These are phyloP conservation scores for Colaptes auratus DNA, from an alignment of 2,113 vertebrate genomes.

Conservation along the genomic window DNA sequence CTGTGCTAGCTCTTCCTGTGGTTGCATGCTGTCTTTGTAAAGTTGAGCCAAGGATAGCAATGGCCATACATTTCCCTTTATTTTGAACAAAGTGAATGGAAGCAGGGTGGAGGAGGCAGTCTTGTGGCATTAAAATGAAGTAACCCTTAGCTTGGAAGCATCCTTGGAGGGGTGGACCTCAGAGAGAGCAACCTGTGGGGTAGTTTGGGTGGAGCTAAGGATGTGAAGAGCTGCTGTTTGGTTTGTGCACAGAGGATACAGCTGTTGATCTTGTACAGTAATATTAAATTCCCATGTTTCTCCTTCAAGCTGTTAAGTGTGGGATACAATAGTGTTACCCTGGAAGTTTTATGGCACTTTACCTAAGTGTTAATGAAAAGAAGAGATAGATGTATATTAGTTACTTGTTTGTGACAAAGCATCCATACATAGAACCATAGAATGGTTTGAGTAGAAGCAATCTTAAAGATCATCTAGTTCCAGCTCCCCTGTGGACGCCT, in stretches of 20 bases:
- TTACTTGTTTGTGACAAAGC: neutral
- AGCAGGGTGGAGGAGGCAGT: neutral
- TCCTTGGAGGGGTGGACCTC: neutral
- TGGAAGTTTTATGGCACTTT: neutral
- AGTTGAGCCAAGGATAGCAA: neutral
- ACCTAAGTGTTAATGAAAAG: neutral
- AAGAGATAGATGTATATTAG: neutral
- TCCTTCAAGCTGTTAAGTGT: neutral
- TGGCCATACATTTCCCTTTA: neutral
- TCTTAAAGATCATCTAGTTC: too few species aligned
- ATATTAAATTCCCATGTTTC: neutral
- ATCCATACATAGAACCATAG: too few species aligned
- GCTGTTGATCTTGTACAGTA: neutral
- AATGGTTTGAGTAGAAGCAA: too few species aligned
- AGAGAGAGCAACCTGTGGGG: neutral
- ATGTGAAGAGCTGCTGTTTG: neutral
- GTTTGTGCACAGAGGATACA: neutral
- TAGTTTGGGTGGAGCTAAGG: neutral
- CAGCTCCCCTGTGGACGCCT: too few species aligned
- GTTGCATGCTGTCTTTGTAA: neutral
- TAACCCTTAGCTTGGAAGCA: neutral
- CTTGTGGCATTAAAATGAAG: fast-evolving
- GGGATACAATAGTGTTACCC: neutral
- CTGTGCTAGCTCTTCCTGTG: neutral
- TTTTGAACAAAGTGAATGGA: neutral